Evolutionary conservation across 2,888 invertebrate species (phyloP).

Genomic region (Heliothis peltigera): DNA sequence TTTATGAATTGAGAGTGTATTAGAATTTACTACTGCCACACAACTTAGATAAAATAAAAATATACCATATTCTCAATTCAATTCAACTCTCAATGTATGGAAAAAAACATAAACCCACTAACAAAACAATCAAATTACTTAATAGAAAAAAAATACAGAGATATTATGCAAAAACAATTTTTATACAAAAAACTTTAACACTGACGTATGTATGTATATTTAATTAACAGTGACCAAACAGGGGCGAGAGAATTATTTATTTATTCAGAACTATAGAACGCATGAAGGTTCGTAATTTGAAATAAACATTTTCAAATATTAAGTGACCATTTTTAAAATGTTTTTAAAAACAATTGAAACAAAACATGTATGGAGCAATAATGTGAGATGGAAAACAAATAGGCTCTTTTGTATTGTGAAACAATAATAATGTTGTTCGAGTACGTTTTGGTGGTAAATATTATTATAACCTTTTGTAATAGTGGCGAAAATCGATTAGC

Average conservation of each 20-base stretch:
- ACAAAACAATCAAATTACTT: no score
- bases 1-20: no score
- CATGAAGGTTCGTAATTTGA: conserved; percentile 20
- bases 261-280: conserved; percentile 27
- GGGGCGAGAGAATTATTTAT: conserved; percentile 2
- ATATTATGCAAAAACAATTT: neutral
- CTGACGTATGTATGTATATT: neutral
- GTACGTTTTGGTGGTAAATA: conserved; percentile 3
- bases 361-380: conserved; percentile 33
- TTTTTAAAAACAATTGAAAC: conserved; percentile 40
- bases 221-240: neutral
- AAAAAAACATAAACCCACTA: no score
- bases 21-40: no score
- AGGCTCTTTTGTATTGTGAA: neutral
- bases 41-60: no score
- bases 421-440: conserved; percentile 12
- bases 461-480: conserved; percentile 3
- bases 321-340: conserved; percentile 2
- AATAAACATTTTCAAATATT: conserved; percentile 17
- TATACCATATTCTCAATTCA: no score
- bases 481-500: neutral
- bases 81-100: no score
- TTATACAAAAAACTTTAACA: neutral
- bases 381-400: conserved; percentile 28
- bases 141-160: neutral